Percentiles rank a stretch among this genome's conserved stretches.
phyloP scores from a whole-genome alignment of 1,140 invertebrate species.

The Homalodisca vitripennis region DNA sequence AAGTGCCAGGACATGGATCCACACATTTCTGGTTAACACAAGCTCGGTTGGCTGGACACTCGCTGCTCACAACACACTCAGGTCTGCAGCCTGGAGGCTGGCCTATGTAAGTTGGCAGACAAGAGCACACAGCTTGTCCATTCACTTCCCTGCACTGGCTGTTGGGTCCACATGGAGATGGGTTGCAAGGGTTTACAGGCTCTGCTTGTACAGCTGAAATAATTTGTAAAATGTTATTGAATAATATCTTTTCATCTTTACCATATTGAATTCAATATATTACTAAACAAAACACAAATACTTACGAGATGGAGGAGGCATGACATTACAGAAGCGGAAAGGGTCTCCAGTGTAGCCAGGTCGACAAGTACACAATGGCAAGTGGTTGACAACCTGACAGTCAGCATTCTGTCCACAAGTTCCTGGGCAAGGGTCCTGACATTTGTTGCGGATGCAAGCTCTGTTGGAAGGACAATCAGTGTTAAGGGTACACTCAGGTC shows the following conservation, averaged over 20 bases:
- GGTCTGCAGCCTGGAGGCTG: slow-evolving; percentile 71
- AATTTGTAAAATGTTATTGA: too few relatives aligned
- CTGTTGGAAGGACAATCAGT: slow-evolving; percentile 64
- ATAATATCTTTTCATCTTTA: too few relatives aligned
- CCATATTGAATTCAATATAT: too few relatives aligned
- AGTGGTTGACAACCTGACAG: slow-evolving; percentile 57
- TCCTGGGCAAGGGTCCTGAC: slow-evolving; percentile 62
- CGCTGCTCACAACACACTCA: slow-evolving; percentile 74
- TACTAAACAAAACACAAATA: too few relatives aligned
- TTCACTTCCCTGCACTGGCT: slow-evolving; percentile 62
- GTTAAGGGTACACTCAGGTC: slow-evolving; percentile 67
- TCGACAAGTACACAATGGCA: slow-evolving; percentile 57
- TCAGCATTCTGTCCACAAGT: slow-evolving; percentile 55
- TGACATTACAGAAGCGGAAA: slow-evolving; percentile 57
- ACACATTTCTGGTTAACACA: slow-evolving; percentile 59
- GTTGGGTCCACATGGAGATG: slow-evolving; percentile 77
- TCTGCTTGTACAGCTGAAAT: slow-evolving; percentile 42
- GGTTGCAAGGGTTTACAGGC: slow-evolving; percentile 66
- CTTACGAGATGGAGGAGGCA: slow-evolving; percentile 48
- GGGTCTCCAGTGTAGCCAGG: slow-evolving; percentile 54
- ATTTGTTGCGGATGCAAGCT: slow-evolving; percentile 66
- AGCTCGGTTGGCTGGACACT: slow-evolving; percentile 64
- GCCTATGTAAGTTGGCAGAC: slow-evolving; percentile 65
- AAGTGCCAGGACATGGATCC: slow-evolving; percentile 59
- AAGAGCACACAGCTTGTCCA: slow-evolving; percentile 66